Conservation (phyloP, 2,113 vertebrate species). For the Pelecanoides urinatrix region DNA sequence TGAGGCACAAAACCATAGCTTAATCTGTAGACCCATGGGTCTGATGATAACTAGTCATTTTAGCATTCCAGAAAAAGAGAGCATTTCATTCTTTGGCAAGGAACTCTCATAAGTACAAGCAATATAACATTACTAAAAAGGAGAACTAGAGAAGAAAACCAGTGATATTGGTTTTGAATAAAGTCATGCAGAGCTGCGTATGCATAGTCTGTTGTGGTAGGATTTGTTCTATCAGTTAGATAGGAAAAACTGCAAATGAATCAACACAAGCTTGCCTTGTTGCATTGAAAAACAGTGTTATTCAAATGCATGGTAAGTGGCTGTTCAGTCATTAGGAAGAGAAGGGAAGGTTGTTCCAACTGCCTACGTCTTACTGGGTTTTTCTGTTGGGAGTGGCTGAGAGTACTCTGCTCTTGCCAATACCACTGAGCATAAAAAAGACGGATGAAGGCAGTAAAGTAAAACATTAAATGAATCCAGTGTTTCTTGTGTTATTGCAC, state of each 20-base stretch:
- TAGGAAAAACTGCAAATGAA: background rate
- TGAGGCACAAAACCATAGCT: background rate
- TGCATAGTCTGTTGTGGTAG: background rate
- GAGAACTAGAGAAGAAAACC: background rate
- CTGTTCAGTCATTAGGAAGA: background rate
- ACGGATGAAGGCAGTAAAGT: background rate
- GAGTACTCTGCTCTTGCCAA: background rate
- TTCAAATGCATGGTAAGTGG: background rate
- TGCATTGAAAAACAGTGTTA: background rate
- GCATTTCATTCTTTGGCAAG: background rate
- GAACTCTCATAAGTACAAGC: background rate
- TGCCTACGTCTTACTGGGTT: background rate
- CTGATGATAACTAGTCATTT: background rate
- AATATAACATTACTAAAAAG: background rate
- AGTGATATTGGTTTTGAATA: background rate
- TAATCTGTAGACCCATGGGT: background rate
- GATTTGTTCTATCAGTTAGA: background rate
- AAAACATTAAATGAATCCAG: background rate
- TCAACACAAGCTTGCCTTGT: background rate
- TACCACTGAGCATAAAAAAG: background rate
- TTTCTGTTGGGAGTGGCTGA: background rate
- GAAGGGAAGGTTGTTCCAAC: background rate
- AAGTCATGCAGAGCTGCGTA: background rate
- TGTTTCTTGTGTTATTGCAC: background rate
- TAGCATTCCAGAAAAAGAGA: background rate